Base-by-base conservation (phyloP, 2,888 invertebrate genomes). In the Hydraecia micacea region DNA sequence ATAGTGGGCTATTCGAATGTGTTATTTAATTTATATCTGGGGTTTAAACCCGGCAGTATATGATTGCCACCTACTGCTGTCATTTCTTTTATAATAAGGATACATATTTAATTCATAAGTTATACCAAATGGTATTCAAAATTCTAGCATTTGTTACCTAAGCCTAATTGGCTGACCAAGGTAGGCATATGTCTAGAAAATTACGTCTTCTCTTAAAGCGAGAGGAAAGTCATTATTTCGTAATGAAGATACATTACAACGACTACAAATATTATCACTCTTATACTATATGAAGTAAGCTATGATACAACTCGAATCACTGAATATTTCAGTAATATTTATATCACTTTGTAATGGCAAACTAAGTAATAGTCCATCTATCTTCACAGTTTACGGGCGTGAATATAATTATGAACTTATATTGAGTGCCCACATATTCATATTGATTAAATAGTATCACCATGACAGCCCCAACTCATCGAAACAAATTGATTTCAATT, bases 401-500 rank as follows among this genome's bases (percentile, higher is more conserved):
- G 42, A 77, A 70, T 67, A 75, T 73, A 39, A 39, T 32, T 7
- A 79, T 28, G 42, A 55, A 52, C 36, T 65, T 25, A 36, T 66
- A 73, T 80, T 63, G 69, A 70, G 28, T 66, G 46, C 15, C 55
- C 42, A 77, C 18, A 55, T 63, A 69, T 42, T 69, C 36, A 58
- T 58, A 77, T 68, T 77, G 67, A 78, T 81, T 67, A 76, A 55
- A 76, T 75, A 80, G 71, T 77, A 58, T 66, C 60, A 78, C 49
- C n/a, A 72, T 28, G 39, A 66, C 73, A 78, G 63, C 71, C 73
- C 62, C 42, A 39, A 67, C 36, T 68, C 75, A 65, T 79, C 52
- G 39, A 75, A 79, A 70, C 55, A 52, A 83, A 73, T 86, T 73
- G 67, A 78, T 71, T 62, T 73, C 79, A 79, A 84, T 82, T 78